Percentiles rank a stretch among this genome's conserved stretches.
Conservation (phyloP, 2,888 invertebrate species). For the Belgica antarctica region DNA sequence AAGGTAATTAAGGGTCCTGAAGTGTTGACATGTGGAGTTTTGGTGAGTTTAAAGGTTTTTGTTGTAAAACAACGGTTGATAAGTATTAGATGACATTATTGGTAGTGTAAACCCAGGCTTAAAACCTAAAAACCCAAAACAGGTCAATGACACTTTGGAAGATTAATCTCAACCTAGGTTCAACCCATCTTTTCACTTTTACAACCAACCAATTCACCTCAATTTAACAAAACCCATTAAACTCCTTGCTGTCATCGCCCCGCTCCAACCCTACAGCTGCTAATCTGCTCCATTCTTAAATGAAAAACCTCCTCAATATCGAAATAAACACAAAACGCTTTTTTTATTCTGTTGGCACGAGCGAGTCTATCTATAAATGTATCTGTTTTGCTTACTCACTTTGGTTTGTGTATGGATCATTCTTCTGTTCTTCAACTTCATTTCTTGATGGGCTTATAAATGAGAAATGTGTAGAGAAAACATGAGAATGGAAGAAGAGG, state of each 20-base stretch:
- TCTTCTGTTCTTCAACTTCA: not conserved
- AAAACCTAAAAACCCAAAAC: too few relatives aligned
- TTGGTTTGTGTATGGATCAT: not conserved
- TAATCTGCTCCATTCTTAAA: not conserved
- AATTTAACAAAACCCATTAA: too few relatives aligned
- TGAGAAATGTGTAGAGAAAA: not conserved
- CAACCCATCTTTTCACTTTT: not conserved
- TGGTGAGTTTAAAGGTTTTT: too few relatives aligned
- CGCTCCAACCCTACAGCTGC: not conserved
- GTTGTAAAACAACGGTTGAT: too few relatives aligned
- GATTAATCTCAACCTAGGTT: too few relatives aligned
- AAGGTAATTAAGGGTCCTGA: not conserved
- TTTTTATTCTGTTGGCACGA: slow-evolving; percentile 35
- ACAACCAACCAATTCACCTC: not conserved
- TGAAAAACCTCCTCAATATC: slow-evolving; percentile 5
- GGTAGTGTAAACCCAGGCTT: too few relatives aligned
- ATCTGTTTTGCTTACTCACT: slow-evolving; percentile 34
- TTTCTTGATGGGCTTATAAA: slow-evolving; percentile 12
- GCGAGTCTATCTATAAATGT: slow-evolving; percentile 42
- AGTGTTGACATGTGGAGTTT: too few relatives aligned
- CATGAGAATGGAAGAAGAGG: not conserved
- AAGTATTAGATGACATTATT: too few relatives aligned
- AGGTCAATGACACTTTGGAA: too few relatives aligned
- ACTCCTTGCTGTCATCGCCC: too few relatives aligned
- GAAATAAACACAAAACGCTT: not conserved